Conservation (phyloP, 2,797 vertebrate species). For the Mormyrops attenuatus region DNA sequence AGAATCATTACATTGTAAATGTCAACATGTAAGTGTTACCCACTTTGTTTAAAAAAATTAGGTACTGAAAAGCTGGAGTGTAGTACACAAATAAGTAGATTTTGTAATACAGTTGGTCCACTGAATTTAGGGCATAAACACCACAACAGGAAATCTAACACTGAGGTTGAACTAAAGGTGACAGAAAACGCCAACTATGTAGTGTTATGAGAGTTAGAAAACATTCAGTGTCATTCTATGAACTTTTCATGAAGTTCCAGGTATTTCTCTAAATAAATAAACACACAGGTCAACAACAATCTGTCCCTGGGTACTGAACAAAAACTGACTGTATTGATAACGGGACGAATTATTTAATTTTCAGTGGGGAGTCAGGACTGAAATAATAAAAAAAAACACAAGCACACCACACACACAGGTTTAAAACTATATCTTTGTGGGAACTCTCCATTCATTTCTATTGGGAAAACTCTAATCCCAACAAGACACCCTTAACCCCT, state of each 20-base stretch:
- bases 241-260: slow-evolving; percentile 22
- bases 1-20: slow-evolving; percentile 51
- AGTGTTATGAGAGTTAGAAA: background rate
- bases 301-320: background rate
- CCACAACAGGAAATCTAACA: background rate
- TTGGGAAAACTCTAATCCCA: background rate
- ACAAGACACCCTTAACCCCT: background rate
- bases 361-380: slow-evolving; percentile 25
- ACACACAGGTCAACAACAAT: slow-evolving; percentile 31
- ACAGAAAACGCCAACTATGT: background rate
- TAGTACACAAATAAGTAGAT: background rate
- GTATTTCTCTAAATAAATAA: slow-evolving; percentile 48
- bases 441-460: background rate
- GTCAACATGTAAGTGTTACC: slow-evolving; percentile 57
- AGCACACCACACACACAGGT: background rate
- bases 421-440: background rate
- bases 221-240: background rate
- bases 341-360: slow-evolving; percentile 34
- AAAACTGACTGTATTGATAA: slow-evolving; percentile 35
- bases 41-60: slow-evolving; percentile 11
- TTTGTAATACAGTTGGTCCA: background rate
- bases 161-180: background rate
- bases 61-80: background rate
- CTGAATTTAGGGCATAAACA: background rate
- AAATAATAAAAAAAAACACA: background rate